Evolutionary conservation across 2,888 invertebrate species (phyloP).

Genomic region (Drosophila robusta): DNA sequence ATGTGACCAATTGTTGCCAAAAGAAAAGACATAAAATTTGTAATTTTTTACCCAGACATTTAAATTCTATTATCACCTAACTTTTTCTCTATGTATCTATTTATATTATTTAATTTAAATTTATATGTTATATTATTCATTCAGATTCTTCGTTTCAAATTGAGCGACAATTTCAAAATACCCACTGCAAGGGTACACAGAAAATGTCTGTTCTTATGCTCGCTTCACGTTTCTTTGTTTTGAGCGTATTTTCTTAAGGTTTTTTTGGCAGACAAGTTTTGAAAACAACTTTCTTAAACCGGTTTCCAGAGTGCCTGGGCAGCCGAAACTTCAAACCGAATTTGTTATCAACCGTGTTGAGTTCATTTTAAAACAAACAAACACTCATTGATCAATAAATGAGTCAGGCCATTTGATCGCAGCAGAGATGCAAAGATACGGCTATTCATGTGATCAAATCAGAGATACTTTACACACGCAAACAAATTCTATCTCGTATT

Average conservation of each 20-base stretch:
- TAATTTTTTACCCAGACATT: no score
- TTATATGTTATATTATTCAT: no score
- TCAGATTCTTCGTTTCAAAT: no score
- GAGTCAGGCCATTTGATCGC: slow-evolving; percentile 27
- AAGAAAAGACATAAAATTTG: no score
- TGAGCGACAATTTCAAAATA: not conserved
- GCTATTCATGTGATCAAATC: slow-evolving; percentile 10
- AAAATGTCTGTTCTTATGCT: slow-evolving; percentile 20
- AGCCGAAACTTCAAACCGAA: not conserved
- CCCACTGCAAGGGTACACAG: not conserved
- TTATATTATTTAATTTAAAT: no score
- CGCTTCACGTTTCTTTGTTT: slow-evolving; percentile 27
- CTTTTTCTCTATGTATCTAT: no score
- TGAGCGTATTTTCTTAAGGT: not conserved
- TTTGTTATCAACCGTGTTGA: slow-evolving; percentile 14
- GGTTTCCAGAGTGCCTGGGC: slow-evolving; percentile 39
- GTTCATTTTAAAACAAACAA: slow-evolving; percentile 15
- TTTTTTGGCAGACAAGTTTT: slow-evolving; percentile 38
- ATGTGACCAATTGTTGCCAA: no score
- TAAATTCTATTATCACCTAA: no score
- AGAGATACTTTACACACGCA: slow-evolving; percentile 10
- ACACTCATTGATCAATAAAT: slow-evolving; percentile 29
- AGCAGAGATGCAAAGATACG: not conserved
- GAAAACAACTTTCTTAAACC: slow-evolving; percentile 66
- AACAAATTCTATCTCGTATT: slow-evolving; percentile 10